Evolutionary conservation across 2,113 vertebrate genomes (phyloP).

Genomic region (Colistium nudipinnis): DNA sequence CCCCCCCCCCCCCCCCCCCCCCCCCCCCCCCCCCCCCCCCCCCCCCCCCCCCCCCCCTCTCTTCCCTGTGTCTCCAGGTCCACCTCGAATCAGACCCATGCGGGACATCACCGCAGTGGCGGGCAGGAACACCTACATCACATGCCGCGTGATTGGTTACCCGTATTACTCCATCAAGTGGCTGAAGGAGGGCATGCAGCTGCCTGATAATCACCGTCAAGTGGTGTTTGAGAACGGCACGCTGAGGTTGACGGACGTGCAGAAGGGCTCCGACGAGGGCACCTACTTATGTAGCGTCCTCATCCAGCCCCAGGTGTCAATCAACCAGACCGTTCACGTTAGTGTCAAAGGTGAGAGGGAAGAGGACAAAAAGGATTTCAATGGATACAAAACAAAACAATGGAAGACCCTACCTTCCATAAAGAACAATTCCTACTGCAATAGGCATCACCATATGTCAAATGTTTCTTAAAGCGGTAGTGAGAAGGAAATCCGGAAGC

Average conservation of each 20-base stretch:
- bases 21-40: constrained; percentile 50
- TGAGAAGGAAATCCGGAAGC: background rate
- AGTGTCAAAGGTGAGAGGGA: constrained; percentile 93
- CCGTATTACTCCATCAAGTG: constrained; percentile 99
- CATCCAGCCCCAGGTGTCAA: constrained; percentile 97
- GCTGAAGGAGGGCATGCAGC: constrained; percentile 94
- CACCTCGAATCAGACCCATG: constrained; percentile 97
- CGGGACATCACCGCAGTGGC: constrained; percentile 97
- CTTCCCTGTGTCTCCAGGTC: constrained; percentile 85
- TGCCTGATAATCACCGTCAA: constrained; percentile 98
- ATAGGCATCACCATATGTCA: background rate
- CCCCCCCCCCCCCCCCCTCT: constrained; percentile 67
- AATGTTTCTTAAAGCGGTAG: background rate
- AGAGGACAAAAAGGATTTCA: background rate
- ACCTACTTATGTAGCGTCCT: constrained; percentile 98
- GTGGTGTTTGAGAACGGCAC: constrained; percentile 98
- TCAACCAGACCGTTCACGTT: constrained; percentile 97
- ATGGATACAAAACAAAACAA: background rate
- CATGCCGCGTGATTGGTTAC: constrained; percentile 99
- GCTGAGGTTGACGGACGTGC: constrained; percentile 94
- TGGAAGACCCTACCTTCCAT: background rate
- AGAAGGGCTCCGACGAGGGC: constrained; percentile 98
- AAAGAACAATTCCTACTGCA: background rate
- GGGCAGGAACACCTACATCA: constrained; percentile 97
- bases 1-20: constrained; percentile 57